Evolutionary conservation across 2,113 vertebrate species (phyloP), one percentile per base, ranked within the genome.

Genomic region (Ptilonorhynchus violaceus): DNA sequence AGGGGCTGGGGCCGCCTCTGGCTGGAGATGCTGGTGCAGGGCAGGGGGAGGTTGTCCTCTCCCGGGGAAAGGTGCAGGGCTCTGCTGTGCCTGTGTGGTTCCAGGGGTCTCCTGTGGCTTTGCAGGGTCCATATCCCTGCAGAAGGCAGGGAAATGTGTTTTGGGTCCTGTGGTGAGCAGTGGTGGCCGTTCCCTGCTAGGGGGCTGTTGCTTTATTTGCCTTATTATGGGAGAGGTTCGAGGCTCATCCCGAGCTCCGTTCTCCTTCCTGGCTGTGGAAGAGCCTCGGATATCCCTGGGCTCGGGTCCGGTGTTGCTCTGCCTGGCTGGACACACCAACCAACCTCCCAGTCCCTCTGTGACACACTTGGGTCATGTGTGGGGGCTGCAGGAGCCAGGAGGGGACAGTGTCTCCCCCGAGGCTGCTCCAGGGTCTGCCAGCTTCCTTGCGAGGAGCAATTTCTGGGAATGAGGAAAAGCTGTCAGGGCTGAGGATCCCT

Each of bases 231-330:
- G 25, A 42, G 35, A 5, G 33, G 31, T 3, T 47, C n/a, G 60
- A 28, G 73, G 59, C 72, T 84, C 7, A 0, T 8, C 58, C 46
- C 0, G 1, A 89, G 81, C 66, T 72, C 67, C 1, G 2, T 13
- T 67, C 83, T 47, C 41, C 14, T 21, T 82, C 56, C 86, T 0
- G 0, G 41, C 56, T 10, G 1, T 31, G 49, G 53, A 39, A n/a
- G 39, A 53, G 59, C 25, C 2, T 13, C 5, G 11, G 37, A 2
- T 20, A 22, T 2, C 59, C 59, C 42, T 1, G 25, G 15, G 49
- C 63, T 91, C 0, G 1, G 28, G 4, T 10, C 4, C 7, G 1
- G 44, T 20, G 7, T 9, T 0, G 0, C 59, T 15, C 28, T 37
- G 44, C 49, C 62, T 30, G 44, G 56, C 64, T 44, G 9, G 68